Evolutionary conservation across 2,113 vertebrate genomes (phyloP).

Genomic region (Anarrhichthys ocellatus): DNA sequence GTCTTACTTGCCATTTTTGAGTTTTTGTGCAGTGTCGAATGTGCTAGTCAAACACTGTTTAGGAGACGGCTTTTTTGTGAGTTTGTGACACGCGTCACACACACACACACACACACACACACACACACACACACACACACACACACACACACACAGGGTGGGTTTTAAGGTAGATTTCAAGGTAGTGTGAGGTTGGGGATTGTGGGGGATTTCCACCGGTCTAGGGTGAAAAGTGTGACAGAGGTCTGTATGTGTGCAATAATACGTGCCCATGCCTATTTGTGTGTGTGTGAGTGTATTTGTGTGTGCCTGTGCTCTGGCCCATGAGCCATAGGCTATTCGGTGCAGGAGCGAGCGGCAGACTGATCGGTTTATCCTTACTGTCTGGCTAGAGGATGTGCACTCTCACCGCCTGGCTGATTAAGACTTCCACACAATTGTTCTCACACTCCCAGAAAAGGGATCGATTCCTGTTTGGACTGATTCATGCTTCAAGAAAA

Average conservation of each 20-base stretch:
- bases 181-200: constrained; percentile 49
- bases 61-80: not conserved
- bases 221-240: constrained; percentile 43
- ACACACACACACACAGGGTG: constrained; percentile 14
- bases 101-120: constrained; percentile 36
- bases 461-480: constrained; percentile 61
- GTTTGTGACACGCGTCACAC: not conserved
- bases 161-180: constrained; percentile 39
- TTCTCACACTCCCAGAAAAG: constrained; percentile 53
- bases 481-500: constrained; percentile 60
- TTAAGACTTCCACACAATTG: constrained; percentile 62
- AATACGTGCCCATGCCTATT: constrained; percentile 19
- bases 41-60: not conserved
- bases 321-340: constrained; percentile 46
- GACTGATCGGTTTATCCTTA: constrained; percentile 65
- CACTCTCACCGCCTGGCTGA: constrained; percentile 62
- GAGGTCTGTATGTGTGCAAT: constrained; percentile 6
- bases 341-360: constrained; percentile 33
- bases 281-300: not conserved
- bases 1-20: not conserved
- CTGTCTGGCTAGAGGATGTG: constrained; percentile 60
- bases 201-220: constrained; percentile 65
- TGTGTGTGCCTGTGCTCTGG: constrained; percentile 18
- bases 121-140: constrained; percentile 10
- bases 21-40: constrained; percentile 1